Evolutionary conservation across 2,888 invertebrate genomes (phyloP), one percentile per base, ranked within the genome.

Genomic region (Rosalia funebris): DNA sequence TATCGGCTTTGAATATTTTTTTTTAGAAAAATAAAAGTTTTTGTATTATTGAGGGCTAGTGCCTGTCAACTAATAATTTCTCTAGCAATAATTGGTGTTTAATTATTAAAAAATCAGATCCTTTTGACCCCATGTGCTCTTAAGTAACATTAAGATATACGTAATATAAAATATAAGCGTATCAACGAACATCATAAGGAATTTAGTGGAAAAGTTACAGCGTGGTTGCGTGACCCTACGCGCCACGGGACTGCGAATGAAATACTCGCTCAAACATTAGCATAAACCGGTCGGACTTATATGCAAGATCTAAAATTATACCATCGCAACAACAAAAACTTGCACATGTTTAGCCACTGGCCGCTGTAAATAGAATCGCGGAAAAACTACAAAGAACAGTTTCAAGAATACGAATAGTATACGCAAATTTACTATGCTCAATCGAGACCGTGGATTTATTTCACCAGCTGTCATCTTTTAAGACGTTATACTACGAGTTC

Each of bases 281-380:
- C 77, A 79, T 78, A 77, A 53, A 53, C 53, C 53, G 53, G 41
- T 53, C 53, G 42, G 41, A 53, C 53, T 41, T 56, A 56, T 56
- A 47, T 52, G 71, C 69, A 75, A 48, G 75, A 75, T 75, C 77
- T 77, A 77, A 78, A 78, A 78, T 77, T 78, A 78, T 77, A 76
- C 77, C 71, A 72, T 67, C 71, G 65, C 69, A 73, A 76, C 76
- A 75, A 75, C 74, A 76, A 76, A 78, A 78, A 77, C 76, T 77
- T 75, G 77, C 76, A 75, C 76, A 72, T 70, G 75, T 77, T 77
- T 71, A 71, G 73, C 75, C 71, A 70, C 71, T 72, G 74, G 64
- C 48, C 42, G 74, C 75, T 75, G 75, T 76, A 77, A 77, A 77
- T 77, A 77, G 77, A 76, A 70, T 58, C 45, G 59, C 66, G 52